Evolutionary conservation across 2,888 invertebrate genomes (phyloP).

Genomic region (Synergus umbraculus): DNA sequence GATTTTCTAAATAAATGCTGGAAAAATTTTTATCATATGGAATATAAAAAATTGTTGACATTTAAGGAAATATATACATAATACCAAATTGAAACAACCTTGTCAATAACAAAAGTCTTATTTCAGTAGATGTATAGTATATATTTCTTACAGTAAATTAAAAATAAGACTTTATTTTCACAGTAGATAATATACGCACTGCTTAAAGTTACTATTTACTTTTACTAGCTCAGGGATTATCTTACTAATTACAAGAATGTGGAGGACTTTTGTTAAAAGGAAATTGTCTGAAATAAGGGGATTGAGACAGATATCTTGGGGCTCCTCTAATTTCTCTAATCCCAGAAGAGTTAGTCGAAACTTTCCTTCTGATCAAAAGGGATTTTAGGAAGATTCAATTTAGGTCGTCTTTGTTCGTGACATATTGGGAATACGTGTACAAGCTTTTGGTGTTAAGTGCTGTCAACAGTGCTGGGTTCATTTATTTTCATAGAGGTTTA

Average conservation of each 20-base stretch:
- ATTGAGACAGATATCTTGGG: conserved; percentile 1
- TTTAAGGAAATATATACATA: too few relatives aligned
- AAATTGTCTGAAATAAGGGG: conserved; percentile 16
- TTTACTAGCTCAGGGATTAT: conserved; percentile 11
- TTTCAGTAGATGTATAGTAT: background rate
- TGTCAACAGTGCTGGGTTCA: background rate
- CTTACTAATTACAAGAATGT: conserved; percentile 28
- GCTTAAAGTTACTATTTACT: conserved; percentile 11
- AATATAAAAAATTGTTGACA: too few relatives aligned
- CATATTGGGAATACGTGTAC: background rate
- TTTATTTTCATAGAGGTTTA: background rate
- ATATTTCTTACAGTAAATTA: background rate
- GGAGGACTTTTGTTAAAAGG: conserved; percentile 14
- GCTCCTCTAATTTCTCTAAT: conserved; percentile 9
- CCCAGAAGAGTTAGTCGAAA: background rate
- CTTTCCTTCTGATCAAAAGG: background rate
- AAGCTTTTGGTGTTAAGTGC: background rate
- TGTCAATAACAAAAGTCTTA: background rate
- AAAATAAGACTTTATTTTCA: background rate
- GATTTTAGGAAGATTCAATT: conserved; percentile 15
- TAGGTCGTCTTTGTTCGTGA: background rate
- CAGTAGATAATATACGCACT: background rate
- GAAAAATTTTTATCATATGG: too few relatives aligned
- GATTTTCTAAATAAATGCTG: too few relatives aligned
- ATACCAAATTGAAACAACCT: background rate